Percentiles rank a stretch among this genome's conserved stretches.
Conservation (phyloP, 1,140 invertebrate genomes). For the Magallana angulata region DNA sequence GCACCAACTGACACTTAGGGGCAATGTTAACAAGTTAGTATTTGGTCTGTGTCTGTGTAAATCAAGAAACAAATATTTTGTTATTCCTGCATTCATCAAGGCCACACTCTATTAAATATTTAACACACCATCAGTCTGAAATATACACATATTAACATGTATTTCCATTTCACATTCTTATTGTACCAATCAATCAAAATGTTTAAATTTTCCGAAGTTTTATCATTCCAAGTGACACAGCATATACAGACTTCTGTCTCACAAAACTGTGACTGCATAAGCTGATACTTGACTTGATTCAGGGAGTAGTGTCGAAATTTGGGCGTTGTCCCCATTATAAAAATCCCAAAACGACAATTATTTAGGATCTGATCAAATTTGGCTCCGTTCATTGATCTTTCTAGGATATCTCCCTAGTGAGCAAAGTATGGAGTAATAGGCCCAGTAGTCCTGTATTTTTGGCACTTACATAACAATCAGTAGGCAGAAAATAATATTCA, state of each 20-base stretch:
- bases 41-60: background rate
- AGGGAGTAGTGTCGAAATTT: too few species aligned
- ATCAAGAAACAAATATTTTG: background rate
- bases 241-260: too few species aligned
- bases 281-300: too few species aligned
- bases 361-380: background rate
- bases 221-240: too few species aligned
- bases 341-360: too few species aligned
- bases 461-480: background rate
- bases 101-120: background rate
- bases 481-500: background rate
- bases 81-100: background rate
- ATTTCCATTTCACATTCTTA: background rate
- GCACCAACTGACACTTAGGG: background rate
- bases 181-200: constrained; percentile 11
- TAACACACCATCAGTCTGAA: background rate
- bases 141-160: background rate
- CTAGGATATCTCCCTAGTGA: background rate
- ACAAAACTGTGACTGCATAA: too few species aligned
- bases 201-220: too few species aligned
- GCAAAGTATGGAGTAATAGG: background rate
- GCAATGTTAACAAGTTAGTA: background rate
- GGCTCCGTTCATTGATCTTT: background rate
- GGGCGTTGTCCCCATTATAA: too few species aligned
- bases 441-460: background rate